Conservation (phyloP, 92 coral and sea anemone genomes). For the Palythoa grandis region DNA sequence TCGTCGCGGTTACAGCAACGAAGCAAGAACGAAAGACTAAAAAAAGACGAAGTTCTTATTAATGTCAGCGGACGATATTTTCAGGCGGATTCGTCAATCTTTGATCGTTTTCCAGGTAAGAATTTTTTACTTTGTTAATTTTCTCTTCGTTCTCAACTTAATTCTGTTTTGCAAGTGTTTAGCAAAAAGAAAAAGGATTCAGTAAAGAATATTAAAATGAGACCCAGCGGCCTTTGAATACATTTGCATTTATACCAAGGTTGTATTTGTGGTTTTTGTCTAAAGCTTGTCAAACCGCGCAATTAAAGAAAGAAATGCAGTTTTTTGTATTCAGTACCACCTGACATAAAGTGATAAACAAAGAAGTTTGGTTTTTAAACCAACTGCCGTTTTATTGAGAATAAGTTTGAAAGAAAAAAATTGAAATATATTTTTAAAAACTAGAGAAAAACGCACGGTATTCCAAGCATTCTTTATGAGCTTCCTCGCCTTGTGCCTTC, state of each 20-base stretch:
- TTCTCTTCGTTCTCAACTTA: not conserved
- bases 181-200: not conserved
- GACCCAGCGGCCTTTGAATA: not conserved
- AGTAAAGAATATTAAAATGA: not conserved
- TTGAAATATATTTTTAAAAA: not conserved
- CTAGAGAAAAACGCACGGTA: not conserved
- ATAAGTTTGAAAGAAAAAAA: not conserved
- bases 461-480: too few species aligned
- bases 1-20: constrained; percentile 24
- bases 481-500: too few species aligned
- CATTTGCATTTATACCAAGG: not conserved
- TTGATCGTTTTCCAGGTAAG: constrained; percentile 90
- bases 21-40: constrained; percentile 24
- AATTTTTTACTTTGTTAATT: not conserved
- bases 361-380: not conserved
- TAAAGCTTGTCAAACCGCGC: constrained; percentile 20
- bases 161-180: not conserved
- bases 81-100: constrained; percentile 68
- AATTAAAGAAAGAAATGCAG: constrained; percentile 5
- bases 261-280: not conserved
- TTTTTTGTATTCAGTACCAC: not conserved
- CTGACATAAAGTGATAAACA: constrained; percentile 3
- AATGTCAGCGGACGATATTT: constrained; percentile 96
- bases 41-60: constrained; percentile 58
- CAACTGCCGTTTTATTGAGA: constrained; percentile 31